Evolutionary conservation across 2,888 invertebrate genomes (phyloP).

Genomic region (Sarcophaga caerulescens): DNA sequence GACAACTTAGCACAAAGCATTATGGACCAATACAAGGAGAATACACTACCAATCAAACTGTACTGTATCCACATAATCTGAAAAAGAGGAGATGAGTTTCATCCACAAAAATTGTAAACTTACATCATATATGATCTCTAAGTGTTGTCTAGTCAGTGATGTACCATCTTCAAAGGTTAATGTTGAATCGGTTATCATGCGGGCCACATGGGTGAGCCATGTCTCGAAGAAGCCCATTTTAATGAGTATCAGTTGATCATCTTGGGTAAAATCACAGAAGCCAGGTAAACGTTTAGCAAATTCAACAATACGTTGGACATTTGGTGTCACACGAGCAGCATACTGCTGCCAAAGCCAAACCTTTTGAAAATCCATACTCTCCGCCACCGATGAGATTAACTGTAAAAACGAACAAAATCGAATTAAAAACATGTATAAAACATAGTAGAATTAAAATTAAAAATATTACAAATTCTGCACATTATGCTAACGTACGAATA

Average conservation of each 20-base stretch:
- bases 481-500: background rate
- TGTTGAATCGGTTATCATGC: conserved; percentile 88
- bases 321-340: conserved; percentile 92
- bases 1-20: no score
- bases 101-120: conserved; percentile 77
- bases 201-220: conserved; percentile 93
- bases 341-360: conserved; percentile 95
- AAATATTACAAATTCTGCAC: conserved; percentile 10
- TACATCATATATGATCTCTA: conserved; percentile 94
- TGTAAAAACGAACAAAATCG: conserved; percentile 15
- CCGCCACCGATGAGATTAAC: conserved; percentile 82
- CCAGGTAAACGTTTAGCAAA: conserved; percentile 97
- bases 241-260: conserved; percentile 97
- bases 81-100: no score
- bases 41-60: no score
- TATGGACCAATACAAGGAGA: no score
- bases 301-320: conserved; percentile 96
- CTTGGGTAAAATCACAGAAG: conserved; percentile 94
- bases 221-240: conserved; percentile 98
- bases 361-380: conserved; percentile 87
- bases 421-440: background rate
- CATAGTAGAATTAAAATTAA: background rate
- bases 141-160: conserved; percentile 90
- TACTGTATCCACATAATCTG: no score
- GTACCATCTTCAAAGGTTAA: conserved; percentile 96